Conservation (phyloP, 2,888 invertebrate species). For the Yponomeuta malinellus region DNA sequence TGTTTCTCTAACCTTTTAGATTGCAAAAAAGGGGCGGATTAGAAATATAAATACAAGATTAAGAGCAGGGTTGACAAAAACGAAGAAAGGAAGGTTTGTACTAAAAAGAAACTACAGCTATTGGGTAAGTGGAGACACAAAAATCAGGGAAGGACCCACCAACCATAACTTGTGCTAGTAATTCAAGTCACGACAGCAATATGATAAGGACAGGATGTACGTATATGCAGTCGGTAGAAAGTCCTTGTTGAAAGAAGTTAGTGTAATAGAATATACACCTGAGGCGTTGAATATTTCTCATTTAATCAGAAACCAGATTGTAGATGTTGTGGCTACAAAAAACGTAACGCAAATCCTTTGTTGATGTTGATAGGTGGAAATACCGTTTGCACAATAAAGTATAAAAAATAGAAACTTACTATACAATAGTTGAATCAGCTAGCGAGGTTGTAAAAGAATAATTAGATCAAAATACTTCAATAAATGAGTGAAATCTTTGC, state of each 20-base stretch:
- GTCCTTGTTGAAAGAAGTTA: too few relatives aligned
- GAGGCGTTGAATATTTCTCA: background rate
- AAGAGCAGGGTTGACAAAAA: background rate
- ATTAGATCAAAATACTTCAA: too few relatives aligned
- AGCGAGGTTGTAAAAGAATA: background rate
- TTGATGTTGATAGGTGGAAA: background rate
- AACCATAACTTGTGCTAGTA: too few relatives aligned
- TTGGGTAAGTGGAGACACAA: background rate
- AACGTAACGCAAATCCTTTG: background rate
- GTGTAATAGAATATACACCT: background rate
- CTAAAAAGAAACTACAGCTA: background rate
- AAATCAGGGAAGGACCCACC: too few relatives aligned
- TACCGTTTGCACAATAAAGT: background rate
- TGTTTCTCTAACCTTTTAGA: background rate
- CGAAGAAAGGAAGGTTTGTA: background rate
- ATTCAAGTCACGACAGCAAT: too few relatives aligned
- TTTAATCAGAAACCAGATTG: background rate
- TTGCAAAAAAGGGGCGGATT: background rate
- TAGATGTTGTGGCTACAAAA: background rate
- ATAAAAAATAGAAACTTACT: background rate
- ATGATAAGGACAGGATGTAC: too few relatives aligned
- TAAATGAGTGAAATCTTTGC: too few relatives aligned
- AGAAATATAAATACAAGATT: background rate
- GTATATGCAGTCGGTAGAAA: too few relatives aligned
- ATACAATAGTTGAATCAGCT: background rate